These are phyloP conservation scores for Ptilonorhynchus violaceus DNA, from an alignment of 2,113 vertebrate genomes.

Conservation along the genomic window DNA sequence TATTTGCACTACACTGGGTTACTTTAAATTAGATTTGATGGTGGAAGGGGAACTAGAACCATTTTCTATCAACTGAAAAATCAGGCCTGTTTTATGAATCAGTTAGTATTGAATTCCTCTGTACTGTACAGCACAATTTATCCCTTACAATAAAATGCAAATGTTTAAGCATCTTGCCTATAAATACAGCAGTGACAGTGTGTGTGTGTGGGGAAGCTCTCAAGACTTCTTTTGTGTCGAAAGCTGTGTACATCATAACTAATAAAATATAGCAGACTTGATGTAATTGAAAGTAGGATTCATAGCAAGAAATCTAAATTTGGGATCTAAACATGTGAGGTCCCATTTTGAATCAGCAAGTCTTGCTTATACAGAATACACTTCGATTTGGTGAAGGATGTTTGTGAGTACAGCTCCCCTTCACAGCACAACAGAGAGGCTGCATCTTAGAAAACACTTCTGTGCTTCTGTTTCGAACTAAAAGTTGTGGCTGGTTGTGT, in stretches of 20 bases:
- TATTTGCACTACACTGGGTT: constrained; percentile 8
- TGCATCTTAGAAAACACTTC: background rate
- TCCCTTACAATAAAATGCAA: constrained; percentile 10
- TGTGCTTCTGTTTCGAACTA: background rate
- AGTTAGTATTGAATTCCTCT: background rate
- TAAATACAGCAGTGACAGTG: background rate
- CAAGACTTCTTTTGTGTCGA: background rate
- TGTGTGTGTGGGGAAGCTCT: background rate
- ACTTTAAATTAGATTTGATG: constrained; percentile 42
- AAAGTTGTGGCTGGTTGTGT: background rate
- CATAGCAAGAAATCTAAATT: background rate
- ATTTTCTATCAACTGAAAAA: constrained; percentile 5
- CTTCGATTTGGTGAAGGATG: background rate
- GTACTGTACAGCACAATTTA: background rate
- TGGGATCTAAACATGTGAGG: background rate
- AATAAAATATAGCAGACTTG: background rate
- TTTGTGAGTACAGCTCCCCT: background rate
- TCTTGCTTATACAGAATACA: background rate
- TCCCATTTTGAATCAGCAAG: background rate
- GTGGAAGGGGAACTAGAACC: background rate
- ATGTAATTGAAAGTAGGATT: background rate
- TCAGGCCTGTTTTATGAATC: background rate
- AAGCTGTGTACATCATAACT: background rate
- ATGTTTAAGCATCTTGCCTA: background rate
- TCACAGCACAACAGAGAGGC: background rate